A percentile compares a stretch with the other conserved stretches of the same genome.
Evolutionary conservation across 2,888 invertebrate species (phyloP).

Genomic region (Apamea crenata): DNA sequence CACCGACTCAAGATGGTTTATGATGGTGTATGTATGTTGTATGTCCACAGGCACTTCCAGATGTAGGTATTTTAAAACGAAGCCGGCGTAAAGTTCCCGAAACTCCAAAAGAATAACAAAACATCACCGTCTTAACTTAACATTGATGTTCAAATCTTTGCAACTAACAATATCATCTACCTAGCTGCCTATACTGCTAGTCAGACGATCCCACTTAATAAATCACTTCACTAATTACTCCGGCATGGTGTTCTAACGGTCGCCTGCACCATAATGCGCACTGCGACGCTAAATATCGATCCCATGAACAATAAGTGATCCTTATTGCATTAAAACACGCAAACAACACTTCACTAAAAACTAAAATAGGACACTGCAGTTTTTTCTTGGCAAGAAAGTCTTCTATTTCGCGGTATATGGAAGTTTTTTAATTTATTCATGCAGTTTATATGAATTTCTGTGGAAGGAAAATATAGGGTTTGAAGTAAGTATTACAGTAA

Average conservation of each 20-base stretch:
- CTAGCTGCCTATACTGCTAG: background rate
- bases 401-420: background rate
- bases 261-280: slow-evolving; percentile 63
- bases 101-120: background rate
- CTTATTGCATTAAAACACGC: slow-evolving; percentile 69
- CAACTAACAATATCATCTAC: background rate
- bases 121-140: background rate
- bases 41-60: background rate
- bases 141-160: background rate
- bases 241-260: slow-evolving; percentile 39
- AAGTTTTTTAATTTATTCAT: slow-evolving; percentile 18
- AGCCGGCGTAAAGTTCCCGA: background rate
- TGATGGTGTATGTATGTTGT: too few species aligned
- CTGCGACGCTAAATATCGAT: slow-evolving; percentile 69
- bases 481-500: background rate
- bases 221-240: slow-evolving; percentile 39
- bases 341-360: slow-evolving; percentile 35
- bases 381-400: slow-evolving; percentile 37
- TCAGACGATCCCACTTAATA: slow-evolving; percentile 4
- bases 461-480: background rate
- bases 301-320: slow-evolving; percentile 53
- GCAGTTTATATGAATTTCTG: background rate
- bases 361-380: slow-evolving; percentile 60
- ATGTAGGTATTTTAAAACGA: background rate
- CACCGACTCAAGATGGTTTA: background rate